Evolutionary conservation across 2,888 invertebrate genomes (phyloP), one percentile per base, ranked within the genome.

Genomic region (Clanis bilineata): DNA sequence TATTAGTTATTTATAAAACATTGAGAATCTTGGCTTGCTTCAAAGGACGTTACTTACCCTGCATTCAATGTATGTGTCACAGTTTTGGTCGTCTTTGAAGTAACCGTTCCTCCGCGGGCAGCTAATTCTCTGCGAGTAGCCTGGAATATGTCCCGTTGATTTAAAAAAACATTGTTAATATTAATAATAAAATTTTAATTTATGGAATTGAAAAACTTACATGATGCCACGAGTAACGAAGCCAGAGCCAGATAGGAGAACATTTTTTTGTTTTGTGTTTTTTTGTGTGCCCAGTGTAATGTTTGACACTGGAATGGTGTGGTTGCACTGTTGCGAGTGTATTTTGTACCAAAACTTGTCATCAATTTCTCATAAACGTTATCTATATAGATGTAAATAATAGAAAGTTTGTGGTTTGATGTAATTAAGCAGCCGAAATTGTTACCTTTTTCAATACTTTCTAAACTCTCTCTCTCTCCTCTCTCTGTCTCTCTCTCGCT

Each of bases 31-130:
- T 39, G 23, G 6, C 12, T n/a, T 28, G 41, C 3, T 7, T 28
- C 3, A 2, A 3, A 15, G 28, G 41, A 5, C 47, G n/a, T n/a
- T n/a, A 76, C 85, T 90, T 74, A 89, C 93, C 58, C 80, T 80
- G 76, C 96, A 96, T 73, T 95, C 94, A 47, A 94, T 82, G 74
- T 95, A 96, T n/a, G 94, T 93, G 76, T 96, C 96, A 74, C 96
- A 96, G 71, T 94, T 94, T 6, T 90, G 91, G 0, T 93, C 83
- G 1, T 94, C 88, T 0, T 94, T 91, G 70, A 93, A 94, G 56
- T 95, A 93, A 1, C 94, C 94, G 76, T 95, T 95, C 94, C 74
- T 64, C n/a, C 65, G 57, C 18, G 60, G 63, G 65, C 84, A 84
- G 32, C 68, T 95, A 7, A 55, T 25, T 22, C 56, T 70, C 56